Evolutionary conservation across 1,140 invertebrate genomes (phyloP), one percentile per base, ranked within the genome.

Genomic region (Daktulosphaira vitifoliae): DNA sequence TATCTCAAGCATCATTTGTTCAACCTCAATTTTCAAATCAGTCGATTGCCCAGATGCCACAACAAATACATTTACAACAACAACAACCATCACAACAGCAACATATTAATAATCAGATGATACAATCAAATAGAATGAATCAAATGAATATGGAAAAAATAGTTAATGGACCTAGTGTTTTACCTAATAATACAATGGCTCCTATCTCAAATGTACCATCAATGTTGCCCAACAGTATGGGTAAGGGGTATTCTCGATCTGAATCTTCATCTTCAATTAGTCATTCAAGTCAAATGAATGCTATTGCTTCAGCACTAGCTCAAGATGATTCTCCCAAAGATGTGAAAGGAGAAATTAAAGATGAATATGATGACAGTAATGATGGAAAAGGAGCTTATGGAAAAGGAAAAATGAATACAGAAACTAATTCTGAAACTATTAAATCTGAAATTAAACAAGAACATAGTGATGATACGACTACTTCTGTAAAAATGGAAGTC

Each of bases 1-100:
- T 66, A 37, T 53, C 70, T 37, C 69, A 71, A 65, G 68, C 67
- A 7, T 69, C 71, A 16, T 71, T 71, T 42, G 65, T 66, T 26
- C 66, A 70, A 23, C 70, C 69, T 42, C 71, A 68, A 23, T 72
- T 71, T 65, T 46, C 71, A 7, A 70, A 70, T 38, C 71, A 70
- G 20, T 65, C 68, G 20, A 62, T 62, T 38, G 46, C 42, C 44
- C 56, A 62, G 46, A 62, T 62, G 22, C 54, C 66, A 3, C 53
- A 59, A 48, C 53, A 59, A 51, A n/a, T 59, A 23, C 53, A 38
- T 26, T 39, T 59, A 48, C 65, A 66, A 16, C 65, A 66, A 16
- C 33, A 86, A 86, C 42, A 50, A 29, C 42, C 38, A 71, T 73
- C 85, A 8, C 80, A 76, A 37, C 49, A 39, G n/a, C 52, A 59